Conservation (phyloP, 2,113 vertebrate genomes). For the Plectropomus leopardus region DNA sequence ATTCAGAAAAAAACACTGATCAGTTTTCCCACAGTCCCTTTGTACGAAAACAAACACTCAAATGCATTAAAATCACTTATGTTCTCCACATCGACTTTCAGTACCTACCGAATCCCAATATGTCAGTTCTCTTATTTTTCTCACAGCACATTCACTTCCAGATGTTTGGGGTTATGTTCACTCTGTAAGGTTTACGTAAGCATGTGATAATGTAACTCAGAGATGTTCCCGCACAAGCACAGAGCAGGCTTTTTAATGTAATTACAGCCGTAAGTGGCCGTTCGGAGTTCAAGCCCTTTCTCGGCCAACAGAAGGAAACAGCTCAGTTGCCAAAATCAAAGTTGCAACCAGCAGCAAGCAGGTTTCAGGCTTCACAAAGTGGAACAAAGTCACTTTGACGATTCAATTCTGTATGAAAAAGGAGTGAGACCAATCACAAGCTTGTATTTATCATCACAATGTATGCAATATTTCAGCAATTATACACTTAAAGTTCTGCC, state of each 20-base stretch:
- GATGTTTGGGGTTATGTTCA: neutral
- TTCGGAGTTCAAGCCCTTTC: too few relatives aligned
- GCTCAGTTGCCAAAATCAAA: too few relatives aligned
- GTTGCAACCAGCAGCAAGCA: too few relatives aligned
- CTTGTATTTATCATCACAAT: too few relatives aligned
- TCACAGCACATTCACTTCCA: conserved; percentile 12
- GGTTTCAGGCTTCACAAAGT: too few relatives aligned
- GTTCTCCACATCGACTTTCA: neutral
- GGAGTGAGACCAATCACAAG: too few relatives aligned
- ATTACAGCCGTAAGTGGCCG: too few relatives aligned
- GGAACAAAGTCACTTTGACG: too few relatives aligned
- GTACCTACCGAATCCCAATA: neutral
- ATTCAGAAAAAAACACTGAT: conserved; percentile 40
- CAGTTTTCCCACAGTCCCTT: conserved; percentile 4
- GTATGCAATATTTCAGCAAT: too few relatives aligned
- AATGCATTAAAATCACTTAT: conserved; percentile 23
- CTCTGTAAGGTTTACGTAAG: conserved; percentile 37
- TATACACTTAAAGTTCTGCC: too few relatives aligned
- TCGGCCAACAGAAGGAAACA: too few relatives aligned
- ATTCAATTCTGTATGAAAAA: too few relatives aligned
- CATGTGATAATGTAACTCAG: conserved; percentile 23
- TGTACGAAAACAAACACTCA: conserved; percentile 6
- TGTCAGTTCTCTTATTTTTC: neutral
- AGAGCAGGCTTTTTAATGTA: conserved; percentile 31
- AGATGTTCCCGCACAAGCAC: conserved; percentile 28